A percentile compares a stretch with the other conserved stretches of the same genome.
phyloP scores from a whole-genome alignment of 2,888 invertebrate species.

The Gibbula magus region DNA sequence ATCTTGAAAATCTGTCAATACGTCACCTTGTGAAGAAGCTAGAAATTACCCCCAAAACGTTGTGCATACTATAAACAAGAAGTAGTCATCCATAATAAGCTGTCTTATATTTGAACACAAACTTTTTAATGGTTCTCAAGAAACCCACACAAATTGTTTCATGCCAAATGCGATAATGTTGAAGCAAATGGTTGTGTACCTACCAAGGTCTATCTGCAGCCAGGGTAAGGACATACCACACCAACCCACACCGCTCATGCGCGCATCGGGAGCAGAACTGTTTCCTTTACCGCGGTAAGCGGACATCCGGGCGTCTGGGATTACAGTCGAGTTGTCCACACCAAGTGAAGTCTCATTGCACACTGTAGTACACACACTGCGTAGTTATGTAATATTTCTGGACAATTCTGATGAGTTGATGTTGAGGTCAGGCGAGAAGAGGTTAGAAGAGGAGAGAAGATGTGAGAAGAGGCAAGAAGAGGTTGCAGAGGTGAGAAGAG shows the following conservation, averaged over 20 bases:
- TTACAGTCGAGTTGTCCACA: background rate
- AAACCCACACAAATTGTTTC: no score
- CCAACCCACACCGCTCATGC: background rate
- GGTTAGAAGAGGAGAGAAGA: background rate
- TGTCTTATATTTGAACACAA: no score
- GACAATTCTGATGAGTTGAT: background rate
- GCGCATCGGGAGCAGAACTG: background rate
- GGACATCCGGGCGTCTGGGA: background rate
- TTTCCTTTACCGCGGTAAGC: background rate
- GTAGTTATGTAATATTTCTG: background rate
- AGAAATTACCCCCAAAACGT: no score
- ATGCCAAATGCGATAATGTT: background rate
- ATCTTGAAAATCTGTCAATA: no score
- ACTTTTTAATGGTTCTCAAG: no score
- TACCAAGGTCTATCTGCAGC: background rate
- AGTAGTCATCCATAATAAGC: no score
- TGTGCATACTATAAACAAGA: no score
- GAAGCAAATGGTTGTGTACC: background rate
- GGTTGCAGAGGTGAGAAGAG: background rate
- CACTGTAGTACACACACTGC: background rate
- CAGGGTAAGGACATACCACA: background rate
- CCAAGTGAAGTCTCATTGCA: background rate
- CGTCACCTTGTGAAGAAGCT: no score
- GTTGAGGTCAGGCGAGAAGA: background rate
- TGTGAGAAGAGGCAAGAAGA: background rate